Conservation (phyloP, 2,797 vertebrate species). For the Syndactyla subalaris region DNA sequence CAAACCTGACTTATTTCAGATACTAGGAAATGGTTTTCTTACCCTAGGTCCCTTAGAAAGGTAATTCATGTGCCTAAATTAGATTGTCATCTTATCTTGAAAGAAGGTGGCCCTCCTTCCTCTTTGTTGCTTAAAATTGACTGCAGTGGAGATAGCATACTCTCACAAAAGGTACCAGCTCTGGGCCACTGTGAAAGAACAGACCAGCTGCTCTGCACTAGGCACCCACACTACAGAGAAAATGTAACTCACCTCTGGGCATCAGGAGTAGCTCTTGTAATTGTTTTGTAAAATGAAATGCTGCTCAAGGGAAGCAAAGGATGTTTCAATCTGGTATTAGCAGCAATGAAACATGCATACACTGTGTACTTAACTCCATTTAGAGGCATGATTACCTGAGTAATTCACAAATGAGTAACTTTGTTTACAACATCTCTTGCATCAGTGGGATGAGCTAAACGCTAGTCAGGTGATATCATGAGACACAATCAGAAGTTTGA, state of each 20-base stretch:
- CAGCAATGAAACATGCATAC: not conserved
- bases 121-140: not conserved
- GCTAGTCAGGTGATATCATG: not conserved
- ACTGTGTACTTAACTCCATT: not conserved
- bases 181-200: not conserved
- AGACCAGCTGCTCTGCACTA: not conserved
- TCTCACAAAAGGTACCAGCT: not conserved
- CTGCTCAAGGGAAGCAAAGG: not conserved
- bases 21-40: not conserved
- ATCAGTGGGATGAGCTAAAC: slow-evolving; percentile 20
- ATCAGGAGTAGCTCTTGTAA: not conserved
- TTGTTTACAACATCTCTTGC: slow-evolving; percentile 47
- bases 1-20: not conserved
- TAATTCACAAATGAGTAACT: not conserved
- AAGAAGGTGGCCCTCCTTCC: not conserved
- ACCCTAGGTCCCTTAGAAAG: not conserved
- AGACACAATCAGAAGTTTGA: not conserved
- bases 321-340: not conserved
- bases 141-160: not conserved
- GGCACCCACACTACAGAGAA: not conserved
- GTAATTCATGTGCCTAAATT: not conserved
- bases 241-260: not conserved
- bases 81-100: not conserved
- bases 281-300: not conserved
- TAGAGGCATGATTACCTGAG: not conserved